Base-by-base conservation (phyloP, 2,797 vertebrate species). In the Eospalax fontanierii region DNA sequence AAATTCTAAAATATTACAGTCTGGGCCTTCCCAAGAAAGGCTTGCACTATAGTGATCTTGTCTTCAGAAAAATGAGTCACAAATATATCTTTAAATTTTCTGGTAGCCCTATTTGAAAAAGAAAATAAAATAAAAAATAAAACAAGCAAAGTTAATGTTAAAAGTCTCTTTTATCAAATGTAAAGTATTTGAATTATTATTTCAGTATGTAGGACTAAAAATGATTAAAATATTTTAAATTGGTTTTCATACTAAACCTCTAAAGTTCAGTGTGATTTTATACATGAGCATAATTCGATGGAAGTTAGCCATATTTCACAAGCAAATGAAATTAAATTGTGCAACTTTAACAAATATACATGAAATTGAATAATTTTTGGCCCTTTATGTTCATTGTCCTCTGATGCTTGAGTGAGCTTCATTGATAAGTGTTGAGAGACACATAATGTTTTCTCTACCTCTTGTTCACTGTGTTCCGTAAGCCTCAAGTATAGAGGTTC, bases 1-100 rank as follows among this genome's bases (percentile, higher is more conserved):
- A 70, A 81, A 89, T 87, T 43, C 50, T 68, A 87, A 85, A 95
- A 61, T 87, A 61, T 54, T 75, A 79, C 35, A 90, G 11, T 38
- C 46, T 86, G 19, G 22, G 66, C 22, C 19, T 91, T 93, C 12
- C 59, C 38, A 74, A 66, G 50, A 59, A 86, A 94, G 38, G 15
- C 74, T 86, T 94, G 6, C 24, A 90, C 16, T 68, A 8, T 3
- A 21, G 14, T 89, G 66, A 35, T 74, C 9, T 70, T 11, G 33
- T 4, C 11, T 83, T 76, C 74, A 93, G 92, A 68, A 93, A 22
- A 86, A n/a, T 81, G 28, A 82, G 1, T 61, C 38, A 79, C 14
- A 61, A 16, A 12, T 78, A 11, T 33, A 68, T 15, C 86, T 85
- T 76, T 65, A 50, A 83, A 40, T 90, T 80, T 94, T 71, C 43